Evolutionary conservation across 2,888 invertebrate species (phyloP).

Genomic region (Pegoplata infirma): DNA sequence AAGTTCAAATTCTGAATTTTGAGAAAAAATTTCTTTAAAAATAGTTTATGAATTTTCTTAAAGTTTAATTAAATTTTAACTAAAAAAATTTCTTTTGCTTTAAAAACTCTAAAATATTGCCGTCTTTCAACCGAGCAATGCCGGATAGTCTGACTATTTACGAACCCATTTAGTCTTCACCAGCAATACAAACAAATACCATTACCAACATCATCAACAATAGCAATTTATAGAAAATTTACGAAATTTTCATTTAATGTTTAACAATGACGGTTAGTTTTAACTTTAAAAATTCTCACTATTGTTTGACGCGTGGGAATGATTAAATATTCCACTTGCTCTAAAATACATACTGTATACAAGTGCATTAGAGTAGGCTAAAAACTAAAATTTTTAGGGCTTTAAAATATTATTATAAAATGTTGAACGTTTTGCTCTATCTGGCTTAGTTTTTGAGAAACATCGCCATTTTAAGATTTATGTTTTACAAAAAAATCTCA

Average conservation of each 20-base stretch:
- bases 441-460: too few species aligned
- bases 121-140: neutral
- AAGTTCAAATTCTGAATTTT: too few species aligned
- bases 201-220: conserved; percentile 42
- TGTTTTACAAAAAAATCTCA: too few species aligned
- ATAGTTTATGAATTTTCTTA: too few species aligned
- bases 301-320: conserved; percentile 66
- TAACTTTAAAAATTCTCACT: conserved; percentile 63
- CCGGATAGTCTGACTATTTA: neutral
- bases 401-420: too few species aligned
- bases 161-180: conserved; percentile 14
- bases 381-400: too few species aligned
- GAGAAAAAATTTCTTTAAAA: too few species aligned
- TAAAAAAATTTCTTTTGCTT: too few species aligned
- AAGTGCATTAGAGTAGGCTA: neutral
- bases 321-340: conserved; percentile 64
- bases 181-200: conserved; percentile 10
- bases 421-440: too few species aligned
- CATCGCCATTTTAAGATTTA: too few species aligned
- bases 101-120: too few species aligned
- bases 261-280: conserved; percentile 62
- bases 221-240: conserved; percentile 61
- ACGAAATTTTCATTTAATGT: conserved; percentile 56
- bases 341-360: conserved; percentile 39
- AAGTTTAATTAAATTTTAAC: too few species aligned